Evolutionary conservation across 2,888 invertebrate genomes (phyloP).

Genomic region (Netelia inedita): DNA sequence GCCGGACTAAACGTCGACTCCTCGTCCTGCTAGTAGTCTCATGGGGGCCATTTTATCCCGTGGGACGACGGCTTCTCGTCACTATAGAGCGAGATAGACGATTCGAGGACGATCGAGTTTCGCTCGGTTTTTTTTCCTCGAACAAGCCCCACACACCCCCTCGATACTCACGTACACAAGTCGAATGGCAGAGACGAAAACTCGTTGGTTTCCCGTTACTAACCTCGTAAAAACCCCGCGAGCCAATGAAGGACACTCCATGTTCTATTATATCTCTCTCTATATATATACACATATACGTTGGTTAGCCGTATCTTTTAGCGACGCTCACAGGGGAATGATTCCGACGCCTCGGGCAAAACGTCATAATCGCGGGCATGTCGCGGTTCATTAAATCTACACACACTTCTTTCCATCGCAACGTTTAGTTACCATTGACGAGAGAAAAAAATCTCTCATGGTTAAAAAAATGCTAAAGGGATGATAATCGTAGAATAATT

Average conservation of each 20-base stretch:
- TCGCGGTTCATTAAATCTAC: conserved; percentile 36
- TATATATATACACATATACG: neutral
- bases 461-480: too few relatives aligned
- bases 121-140: conserved; percentile 48
- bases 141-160: conserved; percentile 20
- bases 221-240: conserved; percentile 75
- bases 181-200: conserved; percentile 14
- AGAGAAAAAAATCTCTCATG: too few relatives aligned
- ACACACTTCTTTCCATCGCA: conserved; percentile 10
- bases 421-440: neutral
- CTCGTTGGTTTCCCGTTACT: conserved; percentile 76
- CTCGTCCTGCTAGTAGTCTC: conserved; percentile 70
- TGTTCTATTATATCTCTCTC: neutral
- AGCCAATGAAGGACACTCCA: conserved; percentile 71
- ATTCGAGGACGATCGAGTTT: conserved; percentile 78
- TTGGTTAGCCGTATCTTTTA: conserved; percentile 2
- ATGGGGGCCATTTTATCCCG: conserved; percentile 79
- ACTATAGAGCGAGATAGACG: conserved; percentile 73
- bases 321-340: conserved; percentile 30
- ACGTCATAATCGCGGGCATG: conserved; percentile 9
- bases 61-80: conserved; percentile 74
- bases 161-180: conserved; percentile 12
- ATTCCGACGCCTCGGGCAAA: conserved; percentile 40
- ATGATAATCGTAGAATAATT: too few relatives aligned
- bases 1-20: conserved; percentile 79